Evolutionary conservation across 1,140 invertebrate genomes (phyloP), one percentile per base, ranked within the genome.

Genomic region (Helicoverpa armigera): DNA sequence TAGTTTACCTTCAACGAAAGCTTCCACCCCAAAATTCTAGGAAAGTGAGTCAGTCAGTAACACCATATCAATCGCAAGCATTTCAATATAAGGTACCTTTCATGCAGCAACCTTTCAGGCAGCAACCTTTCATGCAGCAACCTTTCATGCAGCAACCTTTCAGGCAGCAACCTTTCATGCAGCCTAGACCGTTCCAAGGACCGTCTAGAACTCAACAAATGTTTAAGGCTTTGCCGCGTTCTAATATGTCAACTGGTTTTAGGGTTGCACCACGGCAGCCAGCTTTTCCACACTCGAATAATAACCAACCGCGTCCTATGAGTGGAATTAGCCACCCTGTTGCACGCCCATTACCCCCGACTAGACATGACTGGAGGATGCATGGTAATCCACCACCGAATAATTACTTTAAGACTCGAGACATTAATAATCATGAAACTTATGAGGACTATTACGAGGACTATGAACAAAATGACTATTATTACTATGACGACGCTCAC

Each of bases 391-490:
- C 63, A 48, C 63, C 35, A 67, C 63, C 43, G 14, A 43, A 12
- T 14, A 50, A 67, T 16, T 67, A 48, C n/a, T 31, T 67, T 67
- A 67, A 67, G 18, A 67, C 63, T 13, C 63, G 63, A 9, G 43
- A 67, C 2, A 18, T 72, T 53, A 72, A 72, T 29, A 10, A 29
- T 9, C 53, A 72, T 5, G 69, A 72, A 23, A 16, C 14, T 48
- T 50, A 67, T 11, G 43, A 31, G 23, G 43, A 67, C 35, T 43
- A 2, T 50, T 67, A 50, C n/a, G 13, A 10, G 4, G 12, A 14
- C 9, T 35, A 35, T 35, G 23, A 67, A 3, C 23, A 16, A 29
- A n/a, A n/a, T 67, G 31, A 67, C 43, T 48, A 16, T 31, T 16
- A 7, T n/a, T 50, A 50, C 18, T 13, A 29, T 35, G 48, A 72